Evolutionary conservation across 2,797 vertebrate species (phyloP).

Genomic region (Myotis daubentonii): DNA sequence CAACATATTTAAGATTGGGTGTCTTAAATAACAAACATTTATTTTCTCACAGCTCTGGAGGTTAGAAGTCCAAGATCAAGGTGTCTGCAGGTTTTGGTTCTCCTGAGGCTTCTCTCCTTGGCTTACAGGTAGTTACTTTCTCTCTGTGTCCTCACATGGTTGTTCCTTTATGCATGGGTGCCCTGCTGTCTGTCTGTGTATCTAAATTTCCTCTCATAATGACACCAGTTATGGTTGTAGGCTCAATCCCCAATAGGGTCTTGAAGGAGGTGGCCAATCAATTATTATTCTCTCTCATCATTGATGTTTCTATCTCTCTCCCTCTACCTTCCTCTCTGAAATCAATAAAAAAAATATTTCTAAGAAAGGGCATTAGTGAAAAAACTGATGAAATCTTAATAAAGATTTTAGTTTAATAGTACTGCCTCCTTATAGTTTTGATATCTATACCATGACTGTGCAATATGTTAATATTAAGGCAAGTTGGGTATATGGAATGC

Average conservation of each 20-base stretch:
- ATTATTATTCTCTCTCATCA: too few species aligned
- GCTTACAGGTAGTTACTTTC: not conserved
- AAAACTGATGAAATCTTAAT: not conserved
- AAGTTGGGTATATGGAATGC: not conserved
- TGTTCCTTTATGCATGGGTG: accelerated
- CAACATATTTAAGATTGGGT: not conserved
- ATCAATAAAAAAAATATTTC: too few species aligned
- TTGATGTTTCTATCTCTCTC: too few species aligned
- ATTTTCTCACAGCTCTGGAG: slow-evolving; percentile 13
- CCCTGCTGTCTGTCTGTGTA: not conserved
- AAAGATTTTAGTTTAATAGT: slow-evolving; percentile 1
- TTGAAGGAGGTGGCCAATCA: too few species aligned
- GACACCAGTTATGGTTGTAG: not conserved
- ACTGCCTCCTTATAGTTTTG: not conserved
- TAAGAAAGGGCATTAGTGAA: not conserved
- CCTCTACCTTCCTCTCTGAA: not conserved
- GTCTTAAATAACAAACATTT: not conserved
- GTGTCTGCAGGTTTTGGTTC: not conserved
- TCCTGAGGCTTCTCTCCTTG: not conserved
- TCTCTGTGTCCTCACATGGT: not conserved
- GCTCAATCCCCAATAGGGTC: too few species aligned
- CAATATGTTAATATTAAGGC: not conserved
- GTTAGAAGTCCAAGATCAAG: not conserved
- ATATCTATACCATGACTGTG: not conserved
- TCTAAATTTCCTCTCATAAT: slow-evolving; percentile 24